Percentiles rank a stretch among this genome's conserved stretches.
Conservation (phyloP, 92 coral and sea anemone genomes). For the Epizoanthus fatuus region DNA sequence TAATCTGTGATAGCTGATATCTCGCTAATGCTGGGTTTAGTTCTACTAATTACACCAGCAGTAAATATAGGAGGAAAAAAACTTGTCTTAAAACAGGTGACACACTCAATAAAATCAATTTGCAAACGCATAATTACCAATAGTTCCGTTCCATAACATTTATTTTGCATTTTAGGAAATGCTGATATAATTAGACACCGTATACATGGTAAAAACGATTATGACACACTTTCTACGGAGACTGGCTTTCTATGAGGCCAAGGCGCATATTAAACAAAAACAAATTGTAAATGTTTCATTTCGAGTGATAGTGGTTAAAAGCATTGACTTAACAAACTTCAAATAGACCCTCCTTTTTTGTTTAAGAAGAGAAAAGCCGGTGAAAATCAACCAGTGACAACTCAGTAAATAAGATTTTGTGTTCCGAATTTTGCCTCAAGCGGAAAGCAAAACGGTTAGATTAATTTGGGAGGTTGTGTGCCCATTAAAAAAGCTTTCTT, state of each 20-base stretch:
- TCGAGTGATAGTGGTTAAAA: constrained; percentile 41
- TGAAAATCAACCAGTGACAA: background rate
- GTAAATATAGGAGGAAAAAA: constrained; percentile 57
- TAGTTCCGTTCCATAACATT: constrained; percentile 66
- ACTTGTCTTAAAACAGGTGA: constrained; percentile 78
- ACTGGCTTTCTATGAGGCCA: constrained; percentile 17
- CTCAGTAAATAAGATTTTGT: constrained; percentile 21
- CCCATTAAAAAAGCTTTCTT: constrained; percentile 25
- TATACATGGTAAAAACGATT: constrained; percentile 66
- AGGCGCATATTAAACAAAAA: constrained; percentile 23
- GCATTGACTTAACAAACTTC: constrained; percentile 49
- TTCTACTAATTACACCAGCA: constrained; percentile 63
- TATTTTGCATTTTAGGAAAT: constrained; percentile 61
- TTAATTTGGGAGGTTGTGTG: constrained; percentile 14
- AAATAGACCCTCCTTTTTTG: constrained; percentile 39
- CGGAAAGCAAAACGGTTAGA: background rate
- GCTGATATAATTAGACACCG: constrained; percentile 75
- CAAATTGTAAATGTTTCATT: constrained; percentile 48
- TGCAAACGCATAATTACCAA: constrained; percentile 82
- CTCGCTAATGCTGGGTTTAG: constrained; percentile 48
- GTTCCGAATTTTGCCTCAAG: constrained; percentile 12
- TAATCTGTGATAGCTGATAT: constrained; percentile 80
- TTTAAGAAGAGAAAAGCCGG: constrained; percentile 22
- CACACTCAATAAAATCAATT: constrained; percentile 82
- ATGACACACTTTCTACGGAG: constrained; percentile 39